A percentile compares a stretch with the other conserved stretches of the same genome.
Evolutionary conservation across 1,140 invertebrate genomes (phyloP).

Genomic region (Bombus waltoni): DNA sequence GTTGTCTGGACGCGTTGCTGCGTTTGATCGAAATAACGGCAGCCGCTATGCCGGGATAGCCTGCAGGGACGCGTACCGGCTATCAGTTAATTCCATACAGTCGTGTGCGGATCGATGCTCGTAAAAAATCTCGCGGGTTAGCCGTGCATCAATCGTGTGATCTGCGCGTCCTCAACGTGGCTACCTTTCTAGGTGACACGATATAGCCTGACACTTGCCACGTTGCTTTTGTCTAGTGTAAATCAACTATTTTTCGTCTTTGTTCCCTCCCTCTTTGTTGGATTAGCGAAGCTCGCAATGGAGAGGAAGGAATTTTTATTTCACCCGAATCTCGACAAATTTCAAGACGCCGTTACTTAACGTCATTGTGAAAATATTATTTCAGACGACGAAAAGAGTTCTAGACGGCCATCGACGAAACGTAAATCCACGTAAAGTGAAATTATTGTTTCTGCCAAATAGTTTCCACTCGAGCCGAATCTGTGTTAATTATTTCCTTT

Average conservation of each 20-base stretch:
- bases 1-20: not conserved
- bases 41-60: not conserved
- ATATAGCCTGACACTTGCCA: not conserved
- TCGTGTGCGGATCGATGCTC: constrained; percentile 17
- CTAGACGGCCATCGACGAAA: not conserved
- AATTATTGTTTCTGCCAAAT: not conserved
- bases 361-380: not conserved
- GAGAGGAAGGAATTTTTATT: too few species aligned
- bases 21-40: constrained; percentile 32
- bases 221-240: not conserved
- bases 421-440: not conserved
- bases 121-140: constrained; percentile 35
- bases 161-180: not conserved
- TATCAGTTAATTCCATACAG: constrained; percentile 22
- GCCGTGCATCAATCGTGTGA: constrained; percentile 20
- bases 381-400: not conserved
- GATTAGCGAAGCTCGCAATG: too few species aligned
- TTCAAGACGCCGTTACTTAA: not conserved
- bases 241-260: too few species aligned
- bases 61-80: not conserved
- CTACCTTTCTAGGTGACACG: not conserved
- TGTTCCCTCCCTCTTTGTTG: too few species aligned
- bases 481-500: not conserved
- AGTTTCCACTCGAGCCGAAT: not conserved
- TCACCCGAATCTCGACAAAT: too few species aligned